Evolutionary conservation across 2,797 vertebrate genomes (phyloP).

Genomic region (Liparis tanakae): DNA sequence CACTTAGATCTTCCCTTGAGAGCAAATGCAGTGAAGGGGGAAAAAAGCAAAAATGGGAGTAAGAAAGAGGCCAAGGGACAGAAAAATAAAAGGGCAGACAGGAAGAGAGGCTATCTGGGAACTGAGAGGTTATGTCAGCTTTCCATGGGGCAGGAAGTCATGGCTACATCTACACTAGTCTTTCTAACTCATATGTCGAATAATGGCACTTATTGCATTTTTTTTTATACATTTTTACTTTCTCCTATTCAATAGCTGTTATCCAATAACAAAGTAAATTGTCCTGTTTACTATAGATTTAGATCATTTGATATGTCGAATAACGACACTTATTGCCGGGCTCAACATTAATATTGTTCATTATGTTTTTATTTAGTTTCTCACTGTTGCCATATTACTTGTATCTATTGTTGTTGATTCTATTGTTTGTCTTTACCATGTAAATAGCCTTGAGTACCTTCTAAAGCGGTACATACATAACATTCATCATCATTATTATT

Average conservation of each 20-base stretch:
- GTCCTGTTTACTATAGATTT: no score
- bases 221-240: no score
- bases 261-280: no score
- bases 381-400: no score
- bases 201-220: slow-evolving; percentile 39
- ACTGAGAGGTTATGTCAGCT: slow-evolving; percentile 55
- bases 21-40: slow-evolving; percentile 58
- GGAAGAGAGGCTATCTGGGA: slow-evolving; percentile 56
- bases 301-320: no score
- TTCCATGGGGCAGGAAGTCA: slow-evolving; percentile 52
- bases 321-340: slow-evolving; percentile 31
- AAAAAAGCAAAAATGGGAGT: slow-evolving; percentile 49
- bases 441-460: no score
- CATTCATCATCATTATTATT: no score
- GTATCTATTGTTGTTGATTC: no score
- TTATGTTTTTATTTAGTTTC: no score
- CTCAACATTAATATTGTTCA: not conserved
- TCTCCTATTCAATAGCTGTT: no score
- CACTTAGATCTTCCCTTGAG: slow-evolving; percentile 77
- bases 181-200: slow-evolving; percentile 49
- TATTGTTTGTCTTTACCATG: no score
- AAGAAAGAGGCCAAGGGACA: slow-evolving; percentile 59
- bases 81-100: slow-evolving; percentile 52
- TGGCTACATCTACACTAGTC: slow-evolving; percentile 50
- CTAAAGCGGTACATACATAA: no score